phyloP scores from a whole-genome alignment of 2,888 invertebrate genomes.

The Athetis lepigone region DNA sequence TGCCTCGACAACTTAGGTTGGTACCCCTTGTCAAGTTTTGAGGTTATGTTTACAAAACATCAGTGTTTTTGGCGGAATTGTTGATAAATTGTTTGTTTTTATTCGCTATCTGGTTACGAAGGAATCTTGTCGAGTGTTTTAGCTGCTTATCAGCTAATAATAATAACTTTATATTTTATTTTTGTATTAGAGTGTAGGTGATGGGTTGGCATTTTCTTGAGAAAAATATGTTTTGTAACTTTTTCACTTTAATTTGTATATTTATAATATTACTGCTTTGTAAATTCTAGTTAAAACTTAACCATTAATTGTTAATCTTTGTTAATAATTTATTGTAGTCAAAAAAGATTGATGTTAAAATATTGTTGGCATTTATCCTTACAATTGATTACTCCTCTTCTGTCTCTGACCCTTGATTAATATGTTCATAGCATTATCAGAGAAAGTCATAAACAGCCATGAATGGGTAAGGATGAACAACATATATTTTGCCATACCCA shows the following conservation, averaged over 20 bases:
- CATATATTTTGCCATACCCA: no score
- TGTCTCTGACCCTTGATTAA: not conserved
- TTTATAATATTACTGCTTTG: no score
- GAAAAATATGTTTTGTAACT: not conserved
- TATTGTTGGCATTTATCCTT: no score
- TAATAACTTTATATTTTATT: not conserved
- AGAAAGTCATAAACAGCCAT: no score
- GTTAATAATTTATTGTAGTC: no score
- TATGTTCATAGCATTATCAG: not conserved
- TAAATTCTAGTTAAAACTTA: not conserved
- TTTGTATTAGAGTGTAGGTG: slow-evolving; percentile 1
- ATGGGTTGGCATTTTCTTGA: slow-evolving; percentile 27
- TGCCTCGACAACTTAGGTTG: slow-evolving; percentile 95
- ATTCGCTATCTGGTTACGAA: slow-evolving; percentile 5
- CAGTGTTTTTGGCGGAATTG: slow-evolving; percentile 47
- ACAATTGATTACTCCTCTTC: no score
- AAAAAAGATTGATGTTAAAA: no score
- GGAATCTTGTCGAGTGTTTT: slow-evolving; percentile 1
- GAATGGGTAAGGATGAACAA: no score
- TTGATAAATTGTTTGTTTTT: slow-evolving; percentile 46
- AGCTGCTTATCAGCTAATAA: not conserved
- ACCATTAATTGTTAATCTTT: no score
- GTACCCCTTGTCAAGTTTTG: slow-evolving; percentile 64
- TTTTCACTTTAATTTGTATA: no score
- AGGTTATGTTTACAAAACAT: slow-evolving; percentile 90